Percentiles rank a stretch among this genome's conserved stretches.
These are phyloP conservation scores for Hydra vulgaris DNA, from an alignment of 30 jellyfish, hydroid and myxozoan species.

Conservation along the genomic window DNA sequence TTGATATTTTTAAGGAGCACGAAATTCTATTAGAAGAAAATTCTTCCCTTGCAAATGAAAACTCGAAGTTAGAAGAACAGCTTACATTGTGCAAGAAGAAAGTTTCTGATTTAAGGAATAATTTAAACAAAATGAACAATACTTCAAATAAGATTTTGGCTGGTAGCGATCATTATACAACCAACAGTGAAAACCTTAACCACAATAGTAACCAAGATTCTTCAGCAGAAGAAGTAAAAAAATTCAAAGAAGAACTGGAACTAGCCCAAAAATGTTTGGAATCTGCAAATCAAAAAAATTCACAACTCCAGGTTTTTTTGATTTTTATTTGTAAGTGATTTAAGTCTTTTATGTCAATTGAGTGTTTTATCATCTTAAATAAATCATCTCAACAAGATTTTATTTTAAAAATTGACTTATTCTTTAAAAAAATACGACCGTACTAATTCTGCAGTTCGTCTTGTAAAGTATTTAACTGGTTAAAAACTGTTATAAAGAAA, in stretches of 20 bases:
- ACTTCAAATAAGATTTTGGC: too few relatives aligned
- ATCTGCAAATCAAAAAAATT: constrained; percentile 57
- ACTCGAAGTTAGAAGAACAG: constrained; percentile 12
- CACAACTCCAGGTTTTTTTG: constrained; percentile 55
- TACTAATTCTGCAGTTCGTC: too few relatives aligned
- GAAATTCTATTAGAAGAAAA: constrained; percentile 41
- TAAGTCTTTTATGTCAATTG: too few relatives aligned
- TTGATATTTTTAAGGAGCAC: constrained; percentile 36
- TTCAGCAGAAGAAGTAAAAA: constrained; percentile 30
- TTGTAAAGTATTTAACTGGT: too few relatives aligned
- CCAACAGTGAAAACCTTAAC: constrained; percentile 11
- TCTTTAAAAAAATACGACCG: too few relatives aligned
- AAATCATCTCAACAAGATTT: too few relatives aligned
- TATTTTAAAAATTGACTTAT: too few relatives aligned
- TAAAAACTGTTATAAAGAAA: too few relatives aligned
- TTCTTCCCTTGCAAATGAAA: constrained; percentile 27
- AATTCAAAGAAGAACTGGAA: constrained; percentile 39
- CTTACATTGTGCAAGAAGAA: constrained; percentile 1
- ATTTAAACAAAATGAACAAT: constrained; percentile 6
- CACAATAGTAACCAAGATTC: constrained; percentile 1
- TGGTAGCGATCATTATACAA: too few relatives aligned
- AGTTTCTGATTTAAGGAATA: constrained; percentile 7
- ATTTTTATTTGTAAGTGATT: too few relatives aligned
- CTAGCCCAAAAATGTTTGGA: constrained; percentile 65
- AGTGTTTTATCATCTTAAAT: too few relatives aligned